phyloP scores from a whole-genome alignment of 2,888 invertebrate genomes.

The Polylopha cassiicola region DNA sequence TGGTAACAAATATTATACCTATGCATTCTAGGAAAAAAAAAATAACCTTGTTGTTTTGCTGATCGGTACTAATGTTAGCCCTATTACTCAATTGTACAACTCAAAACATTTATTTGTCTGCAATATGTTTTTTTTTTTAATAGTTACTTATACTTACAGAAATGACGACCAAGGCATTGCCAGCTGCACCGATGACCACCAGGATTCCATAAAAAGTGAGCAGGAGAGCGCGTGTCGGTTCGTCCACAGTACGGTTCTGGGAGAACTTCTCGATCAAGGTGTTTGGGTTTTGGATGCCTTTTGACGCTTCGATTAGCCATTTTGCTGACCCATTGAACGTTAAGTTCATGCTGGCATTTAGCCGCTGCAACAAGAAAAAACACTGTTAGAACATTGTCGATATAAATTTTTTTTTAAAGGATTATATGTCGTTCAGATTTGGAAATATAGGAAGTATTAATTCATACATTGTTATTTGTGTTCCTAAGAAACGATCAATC shows the following conservation, averaged over 20 bases:
- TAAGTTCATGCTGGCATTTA: conserved; percentile 56
- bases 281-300: conserved; percentile 59
- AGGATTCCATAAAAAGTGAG: conserved; percentile 84
- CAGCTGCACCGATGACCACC: conserved; percentile 88
- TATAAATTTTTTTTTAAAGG: background rate
- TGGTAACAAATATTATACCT: too few species aligned
- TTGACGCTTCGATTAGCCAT: conserved; percentile 67
- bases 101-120: too few species aligned
- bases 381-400: background rate
- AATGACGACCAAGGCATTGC: conserved; percentile 90
- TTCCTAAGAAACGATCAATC: too few species aligned
- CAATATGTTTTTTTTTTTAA: background rate
- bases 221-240: conserved; percentile 81
- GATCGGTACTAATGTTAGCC: too few species aligned
- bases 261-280: conserved; percentile 79
- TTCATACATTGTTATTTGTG: too few species aligned
- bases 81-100: too few species aligned
- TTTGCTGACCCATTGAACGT: conserved; percentile 58
- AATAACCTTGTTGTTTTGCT: too few species aligned
- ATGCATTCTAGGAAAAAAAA: too few species aligned
- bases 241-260: conserved; percentile 83
- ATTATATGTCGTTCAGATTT: too few species aligned
- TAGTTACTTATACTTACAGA: conserved; percentile 61
- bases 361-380: conserved; percentile 53
- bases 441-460: too few species aligned